These are phyloP conservation scores for Melanostigma gelatinosum DNA, from an alignment of 2,113 vertebrate genomes.

Conservation along the genomic window DNA sequence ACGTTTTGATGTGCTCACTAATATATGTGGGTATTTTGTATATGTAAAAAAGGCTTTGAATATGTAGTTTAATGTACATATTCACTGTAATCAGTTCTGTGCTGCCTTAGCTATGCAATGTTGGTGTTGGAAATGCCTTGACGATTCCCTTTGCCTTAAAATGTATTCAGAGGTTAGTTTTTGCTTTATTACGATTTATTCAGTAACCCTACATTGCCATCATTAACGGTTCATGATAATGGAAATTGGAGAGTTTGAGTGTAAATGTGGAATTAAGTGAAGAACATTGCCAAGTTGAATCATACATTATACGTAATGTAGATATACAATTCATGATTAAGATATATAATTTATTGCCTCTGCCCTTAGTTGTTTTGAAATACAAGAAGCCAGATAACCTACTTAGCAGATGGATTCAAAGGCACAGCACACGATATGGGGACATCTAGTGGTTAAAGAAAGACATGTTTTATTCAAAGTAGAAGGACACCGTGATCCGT, in stretches of 20 bases:
- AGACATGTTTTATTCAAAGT: conserved; percentile 11
- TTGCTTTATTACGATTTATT: conserved; percentile 39
- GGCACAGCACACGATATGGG: conserved; percentile 18
- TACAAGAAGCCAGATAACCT: conserved; percentile 26
- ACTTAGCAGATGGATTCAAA: conserved; percentile 24
- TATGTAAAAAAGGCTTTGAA: conserved; percentile 61
- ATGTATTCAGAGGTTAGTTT: conserved; percentile 58
- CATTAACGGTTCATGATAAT: conserved; percentile 29
- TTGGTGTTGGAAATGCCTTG: conserved; percentile 83
- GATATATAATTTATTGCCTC: conserved; percentile 34
- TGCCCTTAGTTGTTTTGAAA: conserved; percentile 4
- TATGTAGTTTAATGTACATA: conserved; percentile 73
- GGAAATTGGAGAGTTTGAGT: conserved; percentile 26
- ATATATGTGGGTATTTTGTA: conserved; percentile 64
- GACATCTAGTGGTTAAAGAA: conserved; percentile 70
- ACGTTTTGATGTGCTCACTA: conserved; percentile 54
- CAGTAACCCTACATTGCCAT: conserved; percentile 53
- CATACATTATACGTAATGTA: conserved; percentile 28
- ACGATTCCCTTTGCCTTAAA: conserved; percentile 84
- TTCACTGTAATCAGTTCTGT: conserved; percentile 66
- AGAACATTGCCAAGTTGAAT: conserved; percentile 42
- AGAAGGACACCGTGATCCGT: neutral
- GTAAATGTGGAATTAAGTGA: conserved; percentile 49
- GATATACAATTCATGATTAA: conserved; percentile 31
- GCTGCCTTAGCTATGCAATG: conserved; percentile 86